These are phyloP conservation scores for Xanthorhoe designata DNA, from an alignment of 2,888 invertebrate species.

Conservation along the genomic window DNA sequence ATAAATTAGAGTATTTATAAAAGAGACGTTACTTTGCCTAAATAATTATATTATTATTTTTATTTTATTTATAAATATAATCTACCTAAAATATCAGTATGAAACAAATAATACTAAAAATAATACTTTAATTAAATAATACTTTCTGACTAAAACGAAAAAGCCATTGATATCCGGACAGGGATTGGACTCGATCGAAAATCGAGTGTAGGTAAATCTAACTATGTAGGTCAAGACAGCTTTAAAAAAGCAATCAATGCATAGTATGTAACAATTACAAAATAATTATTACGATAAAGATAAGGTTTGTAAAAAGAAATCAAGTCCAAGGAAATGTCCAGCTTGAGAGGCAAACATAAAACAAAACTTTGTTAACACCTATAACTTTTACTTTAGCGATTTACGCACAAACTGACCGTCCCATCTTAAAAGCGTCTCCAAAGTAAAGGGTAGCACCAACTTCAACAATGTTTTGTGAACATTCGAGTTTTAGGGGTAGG, in stretches of 20 bases:
- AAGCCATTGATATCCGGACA: no score
- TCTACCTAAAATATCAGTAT: no score
- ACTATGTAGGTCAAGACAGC: no score
- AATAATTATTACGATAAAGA: background rate
- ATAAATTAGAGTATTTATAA: no score
- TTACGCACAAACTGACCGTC: background rate
- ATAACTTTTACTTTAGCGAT: slow-evolving; percentile 11
- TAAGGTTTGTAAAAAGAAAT: background rate
- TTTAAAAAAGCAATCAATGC: background rate
- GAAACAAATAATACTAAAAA: no score
- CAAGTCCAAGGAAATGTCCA: slow-evolving; percentile 14
- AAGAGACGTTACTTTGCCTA: no score
- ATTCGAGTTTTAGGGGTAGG: background rate
- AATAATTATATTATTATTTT: no score
- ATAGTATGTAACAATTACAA: background rate
- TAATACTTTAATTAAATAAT: no score
- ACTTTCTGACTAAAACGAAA: no score
- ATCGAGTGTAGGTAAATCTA: no score
- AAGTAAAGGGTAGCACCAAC: background rate
- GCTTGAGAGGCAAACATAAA: slow-evolving; percentile 7
- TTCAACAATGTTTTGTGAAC: background rate
- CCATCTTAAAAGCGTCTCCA: background rate
- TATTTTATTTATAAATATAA: no score
- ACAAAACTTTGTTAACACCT: slow-evolving; percentile 3
- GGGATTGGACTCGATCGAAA: no score